phyloP scores from a whole-genome alignment of 2,113 vertebrate genomes.

The Merops nubicus region DNA sequence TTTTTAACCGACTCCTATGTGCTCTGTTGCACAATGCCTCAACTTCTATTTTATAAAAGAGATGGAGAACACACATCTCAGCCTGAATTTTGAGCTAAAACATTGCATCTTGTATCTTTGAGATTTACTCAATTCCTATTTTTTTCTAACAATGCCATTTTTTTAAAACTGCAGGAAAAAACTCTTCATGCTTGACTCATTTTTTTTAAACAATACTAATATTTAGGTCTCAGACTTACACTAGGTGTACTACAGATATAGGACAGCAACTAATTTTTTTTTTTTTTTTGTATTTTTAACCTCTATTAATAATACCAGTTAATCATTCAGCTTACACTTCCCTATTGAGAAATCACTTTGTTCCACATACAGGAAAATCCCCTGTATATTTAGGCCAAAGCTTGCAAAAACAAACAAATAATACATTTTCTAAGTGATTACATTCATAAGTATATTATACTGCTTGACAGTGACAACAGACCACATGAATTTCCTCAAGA shows the following conservation, averaged over 20 bases:
- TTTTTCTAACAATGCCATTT: neutral
- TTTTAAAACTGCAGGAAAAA: neutral
- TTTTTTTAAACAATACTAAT: neutral
- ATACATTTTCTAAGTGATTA: neutral
- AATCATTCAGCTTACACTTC: rapidly evolving
- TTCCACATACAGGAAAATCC: neutral
- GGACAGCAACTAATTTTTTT: neutral
- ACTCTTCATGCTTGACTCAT: neutral
- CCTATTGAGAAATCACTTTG: neutral
- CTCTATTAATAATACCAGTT: neutral
- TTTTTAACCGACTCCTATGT: neutral
- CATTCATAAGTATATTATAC: neutral
- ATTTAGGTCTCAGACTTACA: neutral
- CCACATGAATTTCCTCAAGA: neutral
- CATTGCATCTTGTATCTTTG: neutral
- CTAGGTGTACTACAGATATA: neutral
- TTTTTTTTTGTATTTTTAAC: neutral
- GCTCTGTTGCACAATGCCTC: neutral
- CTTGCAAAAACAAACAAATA: neutral
- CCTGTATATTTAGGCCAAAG: neutral
- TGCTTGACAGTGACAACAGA: neutral
- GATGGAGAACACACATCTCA: neutral
- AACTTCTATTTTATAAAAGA: neutral
- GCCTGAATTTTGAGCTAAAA: neutral
- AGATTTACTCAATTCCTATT: neutral